These are phyloP conservation scores for Antheraea assamensis DNA, from an alignment of 2,888 invertebrate species.

Conservation along the genomic window DNA sequence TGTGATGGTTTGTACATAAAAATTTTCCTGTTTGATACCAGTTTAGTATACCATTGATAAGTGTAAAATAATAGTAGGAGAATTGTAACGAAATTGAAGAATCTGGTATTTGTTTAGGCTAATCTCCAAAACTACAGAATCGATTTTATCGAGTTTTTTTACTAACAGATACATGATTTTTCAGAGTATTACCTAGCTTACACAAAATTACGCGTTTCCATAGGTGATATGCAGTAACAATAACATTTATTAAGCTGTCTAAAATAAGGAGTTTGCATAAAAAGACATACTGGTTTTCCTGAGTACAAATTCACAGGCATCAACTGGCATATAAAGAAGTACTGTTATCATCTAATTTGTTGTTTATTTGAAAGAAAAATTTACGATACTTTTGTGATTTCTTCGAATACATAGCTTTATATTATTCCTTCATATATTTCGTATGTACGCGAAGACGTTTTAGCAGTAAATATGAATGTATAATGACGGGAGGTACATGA, in stretches of 20 bases:
- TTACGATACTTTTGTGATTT: not conserved
- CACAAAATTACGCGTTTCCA: no score
- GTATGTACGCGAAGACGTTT: not conserved
- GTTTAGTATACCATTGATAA: not conserved
- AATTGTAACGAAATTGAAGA: not conserved
- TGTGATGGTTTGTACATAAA: not conserved
- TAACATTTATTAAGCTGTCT: no score
- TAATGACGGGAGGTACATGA: constrained; percentile 72
- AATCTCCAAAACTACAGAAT: no score
- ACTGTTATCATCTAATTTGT: not conserved
- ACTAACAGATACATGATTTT: no score
- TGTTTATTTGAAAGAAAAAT: not conserved
- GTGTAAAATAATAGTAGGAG: not conserved
- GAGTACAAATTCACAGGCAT: no score
- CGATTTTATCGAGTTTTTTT: no score
- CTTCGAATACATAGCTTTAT: not conserved
- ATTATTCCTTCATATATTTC: not conserved
- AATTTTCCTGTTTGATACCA: not conserved
- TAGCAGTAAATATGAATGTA: constrained; percentile 65
- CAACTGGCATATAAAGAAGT: no score
- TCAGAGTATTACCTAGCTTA: no score
- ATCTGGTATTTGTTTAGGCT: no score
- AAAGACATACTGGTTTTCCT: no score
- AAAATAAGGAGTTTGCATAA: no score
- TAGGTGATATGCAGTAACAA: no score